Evolutionary conservation across 2,797 vertebrate genomes (phyloP).

Genomic region (Phataginus tricuspis): DNA sequence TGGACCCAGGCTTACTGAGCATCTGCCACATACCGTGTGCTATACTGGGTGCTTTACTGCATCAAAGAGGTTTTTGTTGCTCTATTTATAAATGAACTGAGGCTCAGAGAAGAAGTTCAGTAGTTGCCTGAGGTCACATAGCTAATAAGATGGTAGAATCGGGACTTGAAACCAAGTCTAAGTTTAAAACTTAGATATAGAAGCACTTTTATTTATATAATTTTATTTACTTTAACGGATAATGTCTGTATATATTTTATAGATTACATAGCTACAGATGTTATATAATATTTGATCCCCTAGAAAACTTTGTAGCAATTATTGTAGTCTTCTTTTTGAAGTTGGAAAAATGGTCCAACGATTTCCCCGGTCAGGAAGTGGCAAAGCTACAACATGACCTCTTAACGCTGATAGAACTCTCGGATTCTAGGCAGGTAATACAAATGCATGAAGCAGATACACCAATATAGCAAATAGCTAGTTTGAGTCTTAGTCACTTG

Average conservation of each 20-base stretch:
- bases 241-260: background rate
- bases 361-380: background rate
- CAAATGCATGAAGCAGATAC: background rate
- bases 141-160: background rate
- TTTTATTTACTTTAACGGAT: background rate
- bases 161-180: background rate
- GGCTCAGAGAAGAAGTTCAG: background rate
- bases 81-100: background rate
- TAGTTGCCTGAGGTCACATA: background rate
- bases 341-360: background rate
- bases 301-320: background rate
- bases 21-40: background rate
- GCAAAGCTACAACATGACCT: background rate
- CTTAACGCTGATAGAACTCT: background rate
- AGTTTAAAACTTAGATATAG: background rate
- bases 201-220: background rate
- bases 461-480: background rate
- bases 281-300: background rate
- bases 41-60: background rate
- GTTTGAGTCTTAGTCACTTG: background rate
- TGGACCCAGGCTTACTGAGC: background rate
- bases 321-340: background rate
- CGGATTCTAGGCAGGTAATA: background rate
- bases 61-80: background rate
- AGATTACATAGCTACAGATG: background rate